Evolutionary conservation across 1,140 invertebrate genomes (phyloP).

Genomic region (Magallana angulata): DNA sequence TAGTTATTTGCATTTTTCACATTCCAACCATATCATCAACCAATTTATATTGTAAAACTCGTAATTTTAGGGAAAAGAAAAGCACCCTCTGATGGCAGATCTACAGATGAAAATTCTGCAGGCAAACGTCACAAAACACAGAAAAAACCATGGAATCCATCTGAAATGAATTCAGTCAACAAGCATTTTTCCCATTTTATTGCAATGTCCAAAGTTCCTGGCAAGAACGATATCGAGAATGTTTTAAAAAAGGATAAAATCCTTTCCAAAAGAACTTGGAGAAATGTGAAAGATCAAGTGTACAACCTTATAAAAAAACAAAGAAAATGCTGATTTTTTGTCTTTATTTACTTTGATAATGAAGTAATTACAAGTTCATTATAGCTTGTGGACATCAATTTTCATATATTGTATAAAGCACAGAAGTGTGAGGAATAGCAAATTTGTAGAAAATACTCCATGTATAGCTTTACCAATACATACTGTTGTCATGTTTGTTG

Average conservation of each 20-base stretch:
- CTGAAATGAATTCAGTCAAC: conserved; percentile 1
- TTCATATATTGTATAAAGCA: too few species aligned
- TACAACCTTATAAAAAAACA: background rate
- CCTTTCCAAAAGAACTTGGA: background rate
- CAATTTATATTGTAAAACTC: background rate
- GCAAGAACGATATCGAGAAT: background rate
- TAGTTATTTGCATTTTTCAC: too few species aligned
- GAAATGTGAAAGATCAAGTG: background rate
- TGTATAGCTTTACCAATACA: too few species aligned
- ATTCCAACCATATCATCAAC: background rate
- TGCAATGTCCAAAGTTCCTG: background rate
- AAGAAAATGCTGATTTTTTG: background rate
- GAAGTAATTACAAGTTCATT: too few species aligned
- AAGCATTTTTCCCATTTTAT: conserved; percentile 2
- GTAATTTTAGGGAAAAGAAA: background rate
- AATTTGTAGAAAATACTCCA: too few species aligned
- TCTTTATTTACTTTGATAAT: too few species aligned
- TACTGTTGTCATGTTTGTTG: too few species aligned
- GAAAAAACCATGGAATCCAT: background rate
- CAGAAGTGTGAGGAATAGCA: too few species aligned
- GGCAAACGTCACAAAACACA: background rate
- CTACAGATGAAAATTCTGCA: background rate
- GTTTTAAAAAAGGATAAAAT: background rate
- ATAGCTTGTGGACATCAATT: too few species aligned
- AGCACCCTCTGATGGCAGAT: background rate